Evolutionary conservation across 2,888 invertebrate genomes (phyloP), one percentile per base, ranked within the genome.

Genomic region (Eupithecia pulchellata): DNA sequence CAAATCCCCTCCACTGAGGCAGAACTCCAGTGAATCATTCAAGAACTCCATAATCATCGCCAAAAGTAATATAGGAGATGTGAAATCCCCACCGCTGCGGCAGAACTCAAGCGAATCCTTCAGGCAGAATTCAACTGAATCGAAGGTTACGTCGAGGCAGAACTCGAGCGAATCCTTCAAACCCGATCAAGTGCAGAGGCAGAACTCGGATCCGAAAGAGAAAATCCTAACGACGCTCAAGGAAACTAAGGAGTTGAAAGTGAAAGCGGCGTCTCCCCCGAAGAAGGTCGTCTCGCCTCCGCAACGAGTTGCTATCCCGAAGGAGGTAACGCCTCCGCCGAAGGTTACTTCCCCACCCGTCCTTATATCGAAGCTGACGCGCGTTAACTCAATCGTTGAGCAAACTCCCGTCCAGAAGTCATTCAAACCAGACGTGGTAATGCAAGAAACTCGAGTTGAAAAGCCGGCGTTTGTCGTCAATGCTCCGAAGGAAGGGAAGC

Each of bases 301-400:
- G 52, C 72, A 69, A 17, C 72, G 72, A 6, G 47, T 65, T 32
- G 14, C 42, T 4, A n/a, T 68, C 14, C 65, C 66, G 36, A 72
- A 72, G 52, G 72, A 72, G 8, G 36, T 63, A 8, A 64, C 66
- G 1, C 63, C 68, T 6, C 64, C 75, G 42, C 55, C 64, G 11
- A 69, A 69, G 4, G 66, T 76, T 14, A 67, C 64, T 1, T 81
- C 84, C 4, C 83, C 84, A 0, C 83, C 82, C 2, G 73, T 73
- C 0, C 75, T 79, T 14, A 73, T 70, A 14, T 70, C 75, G 17
- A 85, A 82, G 72, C 57, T 78, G 13, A 74, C 57, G 9, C 75
- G 78, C 64, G 62, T 73, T 0, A 79, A 79, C 17, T 79, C 80
- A 0, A 84, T 80, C 42, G 70, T 52, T 4, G 86, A 84, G 0